Evolutionary conservation across 2,797 vertebrate genomes (phyloP).

Genomic region (Pangasius sanitwongsei): DNA sequence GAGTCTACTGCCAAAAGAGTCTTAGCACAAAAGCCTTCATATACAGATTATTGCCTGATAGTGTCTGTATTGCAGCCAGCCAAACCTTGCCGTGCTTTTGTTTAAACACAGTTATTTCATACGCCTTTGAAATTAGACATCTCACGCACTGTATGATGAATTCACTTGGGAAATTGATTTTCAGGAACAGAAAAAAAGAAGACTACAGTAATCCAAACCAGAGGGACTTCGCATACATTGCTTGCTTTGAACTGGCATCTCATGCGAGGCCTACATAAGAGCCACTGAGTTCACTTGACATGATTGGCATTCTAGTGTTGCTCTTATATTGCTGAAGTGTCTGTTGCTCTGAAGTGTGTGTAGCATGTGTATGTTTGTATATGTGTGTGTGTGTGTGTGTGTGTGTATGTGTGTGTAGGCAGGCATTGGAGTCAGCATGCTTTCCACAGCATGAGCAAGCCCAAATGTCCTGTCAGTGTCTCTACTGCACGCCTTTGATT

Average conservation of each 20-base stretch:
- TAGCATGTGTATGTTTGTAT: neutral
- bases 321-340: conserved; percentile 30
- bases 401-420: conserved; percentile 41
- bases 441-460: conserved; percentile 50
- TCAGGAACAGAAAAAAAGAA: conserved; percentile 23
- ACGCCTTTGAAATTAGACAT: conserved; percentile 54
- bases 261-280: conserved; percentile 34
- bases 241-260: conserved; percentile 45
- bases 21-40: conserved; percentile 58
- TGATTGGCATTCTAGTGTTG: conserved; percentile 26
- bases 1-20: conserved; percentile 58
- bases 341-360: neutral
- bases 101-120: conserved; percentile 40
- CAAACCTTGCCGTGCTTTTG: conserved; percentile 34
- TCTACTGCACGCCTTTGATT: conserved; percentile 82
- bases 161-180: conserved; percentile 49
- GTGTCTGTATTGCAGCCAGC: conserved; percentile 39
- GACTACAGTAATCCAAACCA: conserved; percentile 40
- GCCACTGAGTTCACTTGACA: conserved; percentile 36
- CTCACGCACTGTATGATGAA: conserved; percentile 35
- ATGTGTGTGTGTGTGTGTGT: conserved; percentile 27
- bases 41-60: conserved; percentile 55
- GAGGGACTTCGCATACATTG: conserved; percentile 36
- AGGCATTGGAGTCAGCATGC: conserved; percentile 38
- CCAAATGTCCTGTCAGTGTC: conserved; percentile 58